Percentiles rank a stretch among this genome's conserved stretches.
Evolutionary conservation across 2,888 invertebrate species (phyloP).

Genomic region (Amphipyra berbera): DNA sequence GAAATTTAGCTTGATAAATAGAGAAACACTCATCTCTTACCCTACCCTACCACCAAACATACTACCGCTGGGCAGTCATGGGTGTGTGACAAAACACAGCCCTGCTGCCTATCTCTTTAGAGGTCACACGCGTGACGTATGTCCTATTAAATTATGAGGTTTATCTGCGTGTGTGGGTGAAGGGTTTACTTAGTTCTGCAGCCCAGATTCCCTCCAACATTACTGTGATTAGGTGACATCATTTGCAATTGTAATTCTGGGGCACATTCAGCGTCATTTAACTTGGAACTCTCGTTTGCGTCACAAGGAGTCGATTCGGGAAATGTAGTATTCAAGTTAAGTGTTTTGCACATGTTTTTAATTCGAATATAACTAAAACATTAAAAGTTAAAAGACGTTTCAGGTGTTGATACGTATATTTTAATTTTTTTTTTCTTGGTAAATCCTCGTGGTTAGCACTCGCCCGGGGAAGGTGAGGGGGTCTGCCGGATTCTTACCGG

Average conservation of each 20-base stretch:
- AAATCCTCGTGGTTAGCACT: too few relatives aligned
- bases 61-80: not conserved
- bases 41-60: too few relatives aligned
- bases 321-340: constrained; percentile 2
- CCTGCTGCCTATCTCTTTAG: constrained; percentile 4
- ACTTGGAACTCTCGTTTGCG: constrained; percentile 30
- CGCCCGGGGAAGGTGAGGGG: too few relatives aligned
- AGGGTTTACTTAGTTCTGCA: constrained; percentile 36
- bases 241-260: constrained; percentile 54
- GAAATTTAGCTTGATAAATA: too few relatives aligned
- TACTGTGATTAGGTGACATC: constrained; percentile 39
- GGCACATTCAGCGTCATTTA: constrained; percentile 45
- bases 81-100: constrained; percentile 5
- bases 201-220: constrained; percentile 29
- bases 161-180: constrained; percentile 40
- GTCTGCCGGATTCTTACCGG: too few relatives aligned
- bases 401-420: too few relatives aligned
- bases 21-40: too few relatives aligned
- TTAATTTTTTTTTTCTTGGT: too few relatives aligned
- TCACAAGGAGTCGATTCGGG: constrained; percentile 12
- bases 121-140: constrained; percentile 15
- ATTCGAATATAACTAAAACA: too few relatives aligned
- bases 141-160: constrained; percentile 22
- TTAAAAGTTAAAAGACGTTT: too few relatives aligned
- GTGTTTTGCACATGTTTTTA: too few relatives aligned